Evolutionary conservation across 2,888 invertebrate species (phyloP).

Genomic region (Lathronympha strigana): DNA sequence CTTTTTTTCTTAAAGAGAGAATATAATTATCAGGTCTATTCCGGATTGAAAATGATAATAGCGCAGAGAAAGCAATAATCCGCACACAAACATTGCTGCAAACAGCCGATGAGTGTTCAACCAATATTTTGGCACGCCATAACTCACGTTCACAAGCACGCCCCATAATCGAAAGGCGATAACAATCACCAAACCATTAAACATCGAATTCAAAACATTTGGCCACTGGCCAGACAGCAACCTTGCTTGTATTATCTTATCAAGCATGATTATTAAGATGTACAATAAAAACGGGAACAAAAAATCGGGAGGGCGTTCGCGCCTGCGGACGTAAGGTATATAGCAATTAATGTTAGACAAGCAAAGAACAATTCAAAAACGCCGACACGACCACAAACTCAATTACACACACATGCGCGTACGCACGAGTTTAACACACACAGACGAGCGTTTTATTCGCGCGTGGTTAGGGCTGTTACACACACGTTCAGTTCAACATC

Average conservation of each 20-base stretch:
- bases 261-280: slow-evolving; percentile 61
- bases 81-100: slow-evolving; percentile 17
- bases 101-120: slow-evolving; percentile 54
- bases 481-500: slow-evolving; percentile 65
- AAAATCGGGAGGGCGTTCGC: slow-evolving; percentile 51
- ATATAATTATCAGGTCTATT: background rate
- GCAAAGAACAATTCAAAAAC: slow-evolving; percentile 74
- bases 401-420: slow-evolving; percentile 47
- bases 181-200: slow-evolving; percentile 49
- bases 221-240: slow-evolving; percentile 46
- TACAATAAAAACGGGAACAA: slow-evolving; percentile 51
- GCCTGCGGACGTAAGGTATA: slow-evolving; percentile 79
- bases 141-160: slow-evolving; percentile 52
- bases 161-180: slow-evolving; percentile 56
- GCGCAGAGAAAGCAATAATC: slow-evolving; percentile 15
- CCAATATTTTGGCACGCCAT: slow-evolving; percentile 59
- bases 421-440: slow-evolving; percentile 51
- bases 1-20: no score
- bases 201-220: slow-evolving; percentile 42
- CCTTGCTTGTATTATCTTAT: slow-evolving; percentile 47
- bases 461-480: slow-evolving; percentile 58
- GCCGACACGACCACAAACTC: slow-evolving; percentile 69
- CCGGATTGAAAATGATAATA: background rate
- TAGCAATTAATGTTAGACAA: slow-evolving; percentile 81
- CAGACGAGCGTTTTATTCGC: slow-evolving; percentile 59